Percentiles rank a stretch among this genome's conserved stretches.
These are phyloP conservation scores for Rostratula benghalensis DNA, from an alignment of 2,113 vertebrate genomes.

Conservation along the genomic window DNA sequence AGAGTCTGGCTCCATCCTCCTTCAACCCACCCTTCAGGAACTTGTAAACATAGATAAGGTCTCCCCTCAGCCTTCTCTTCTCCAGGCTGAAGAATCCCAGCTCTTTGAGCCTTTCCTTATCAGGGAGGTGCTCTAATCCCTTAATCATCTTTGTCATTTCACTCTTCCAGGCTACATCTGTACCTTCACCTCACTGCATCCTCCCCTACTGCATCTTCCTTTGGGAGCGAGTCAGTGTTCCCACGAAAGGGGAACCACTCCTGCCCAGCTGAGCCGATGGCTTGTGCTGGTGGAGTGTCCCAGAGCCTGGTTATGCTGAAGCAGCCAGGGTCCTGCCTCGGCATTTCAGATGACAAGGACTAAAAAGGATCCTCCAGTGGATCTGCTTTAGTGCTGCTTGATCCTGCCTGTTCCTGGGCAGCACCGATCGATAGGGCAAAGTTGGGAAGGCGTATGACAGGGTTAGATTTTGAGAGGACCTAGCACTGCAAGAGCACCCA, in stretches of 20 bases:
- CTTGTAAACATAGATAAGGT: too few species aligned
- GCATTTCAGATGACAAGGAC: background rate
- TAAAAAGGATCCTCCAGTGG: background rate
- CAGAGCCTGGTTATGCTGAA: background rate
- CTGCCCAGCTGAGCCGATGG: background rate
- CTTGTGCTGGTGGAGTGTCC: rapidly evolving
- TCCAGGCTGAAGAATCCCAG: too few species aligned
- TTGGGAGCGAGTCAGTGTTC: rapidly evolving
- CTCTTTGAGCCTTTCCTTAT: too few species aligned
- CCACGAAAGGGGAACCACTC: too few species aligned
- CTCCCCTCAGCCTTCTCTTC: too few species aligned
- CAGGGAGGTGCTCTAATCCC: too few species aligned
- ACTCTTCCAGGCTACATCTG: rapidly evolving
- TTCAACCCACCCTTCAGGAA: too few species aligned
- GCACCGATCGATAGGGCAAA: rapidly evolving
- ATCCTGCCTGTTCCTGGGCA: background rate
- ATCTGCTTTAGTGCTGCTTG: background rate
- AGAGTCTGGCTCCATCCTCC: too few species aligned
- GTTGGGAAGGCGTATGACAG: rapidly evolving
- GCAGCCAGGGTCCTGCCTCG: background rate
- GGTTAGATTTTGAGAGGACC: background rate
- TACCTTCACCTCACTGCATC: rapidly evolving
- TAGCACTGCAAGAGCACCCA: too few species aligned
- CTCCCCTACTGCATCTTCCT: background rate
- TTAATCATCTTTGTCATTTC: background rate